Evolutionary conservation across 1,140 invertebrate genomes (phyloP), one percentile per base, ranked within the genome.

Genomic region (Sarcophaga peregrina): DNA sequence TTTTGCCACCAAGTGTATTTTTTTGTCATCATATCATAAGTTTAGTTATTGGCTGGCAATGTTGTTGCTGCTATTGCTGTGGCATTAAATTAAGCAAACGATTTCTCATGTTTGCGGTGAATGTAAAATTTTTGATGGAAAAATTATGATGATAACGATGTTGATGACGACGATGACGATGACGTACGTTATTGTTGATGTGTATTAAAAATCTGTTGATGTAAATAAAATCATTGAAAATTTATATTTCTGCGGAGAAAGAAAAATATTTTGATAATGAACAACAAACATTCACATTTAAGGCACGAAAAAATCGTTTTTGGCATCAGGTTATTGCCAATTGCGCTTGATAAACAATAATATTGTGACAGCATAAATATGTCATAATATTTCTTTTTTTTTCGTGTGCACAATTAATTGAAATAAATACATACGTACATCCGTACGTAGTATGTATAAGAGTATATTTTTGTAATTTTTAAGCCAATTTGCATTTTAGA

Each of bases 61-160:
- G 54, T n/a, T 37, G 25, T 58, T 58, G 54, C 10, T 15, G 54
- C 0, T n/a, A 58, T 58, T 58, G 54, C n/a, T 58, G 25, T 37
- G 25, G 54, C 15, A 58, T 58, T 7, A 58, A 58, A 58, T 58
- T 58, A 58, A 58, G 54, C 7, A 58, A 58, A 58, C 54, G 54
- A 58, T 58, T 58, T 58, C n/a, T 58, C 54, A 58, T 58, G 54
- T 58, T 58, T 58, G 54, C 54, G 54, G 54, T 58, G n/a, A n/a
- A 58, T 58, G 25, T 37, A 37, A 37, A 37, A 54, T 58, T 58
- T 58, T 58, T 58, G 54, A 58, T 58, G 54, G 54, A 58, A n/a
- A 58, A 58, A 15, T 58, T 58, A 58, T 58, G 54, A 58, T 58
- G 25, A 37, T 37, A 37, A 37, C 25, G 25, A 37, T 37, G 25